Evolutionary conservation across 2,797 vertebrate genomes (phyloP).

Genomic region (Arnoldichthys spilopterus): DNA sequence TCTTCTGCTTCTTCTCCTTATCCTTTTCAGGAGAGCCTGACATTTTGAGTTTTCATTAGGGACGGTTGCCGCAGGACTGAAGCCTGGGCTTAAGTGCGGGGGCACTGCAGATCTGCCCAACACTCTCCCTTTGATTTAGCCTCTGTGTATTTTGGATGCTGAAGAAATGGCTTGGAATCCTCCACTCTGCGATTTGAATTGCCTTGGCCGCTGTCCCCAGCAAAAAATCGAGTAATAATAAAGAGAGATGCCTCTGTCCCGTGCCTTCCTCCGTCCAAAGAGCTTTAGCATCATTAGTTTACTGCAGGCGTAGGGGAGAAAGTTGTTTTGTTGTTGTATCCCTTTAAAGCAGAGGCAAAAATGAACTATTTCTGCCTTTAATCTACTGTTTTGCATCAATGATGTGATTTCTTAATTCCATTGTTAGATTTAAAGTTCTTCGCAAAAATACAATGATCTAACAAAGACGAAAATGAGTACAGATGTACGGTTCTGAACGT

Average conservation of each 20-base stretch:
- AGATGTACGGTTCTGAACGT: no score
- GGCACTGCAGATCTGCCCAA: constrained; percentile 58
- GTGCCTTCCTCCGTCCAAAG: constrained; percentile 16
- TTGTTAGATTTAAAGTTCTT: no score
- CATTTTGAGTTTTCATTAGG: constrained; percentile 61
- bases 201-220: constrained; percentile 74
- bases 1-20: constrained; percentile 12
- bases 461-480: no score
- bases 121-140: constrained; percentile 71
- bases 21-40: constrained; percentile 10
- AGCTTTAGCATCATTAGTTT: constrained; percentile 25
- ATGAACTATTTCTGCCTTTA: neutral
- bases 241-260: constrained; percentile 46
- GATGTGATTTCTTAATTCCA: neutral
- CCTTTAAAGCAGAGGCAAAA: neutral
- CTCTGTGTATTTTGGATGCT: constrained; percentile 77
- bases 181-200: constrained; percentile 74
- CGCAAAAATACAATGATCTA: no score
- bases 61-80: constrained; percentile 56
- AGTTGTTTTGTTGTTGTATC: neutral
- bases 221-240: constrained; percentile 46
- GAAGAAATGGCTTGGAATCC: constrained; percentile 75
- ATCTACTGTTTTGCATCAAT: neutral
- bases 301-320: neutral
- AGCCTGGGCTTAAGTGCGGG: constrained; percentile 47